A percentile compares a stretch with the other conserved stretches of the same genome.
Evolutionary conservation across 2,113 vertebrate genomes (phyloP).

Genomic region (Petrocephalus microphthalmus): DNA sequence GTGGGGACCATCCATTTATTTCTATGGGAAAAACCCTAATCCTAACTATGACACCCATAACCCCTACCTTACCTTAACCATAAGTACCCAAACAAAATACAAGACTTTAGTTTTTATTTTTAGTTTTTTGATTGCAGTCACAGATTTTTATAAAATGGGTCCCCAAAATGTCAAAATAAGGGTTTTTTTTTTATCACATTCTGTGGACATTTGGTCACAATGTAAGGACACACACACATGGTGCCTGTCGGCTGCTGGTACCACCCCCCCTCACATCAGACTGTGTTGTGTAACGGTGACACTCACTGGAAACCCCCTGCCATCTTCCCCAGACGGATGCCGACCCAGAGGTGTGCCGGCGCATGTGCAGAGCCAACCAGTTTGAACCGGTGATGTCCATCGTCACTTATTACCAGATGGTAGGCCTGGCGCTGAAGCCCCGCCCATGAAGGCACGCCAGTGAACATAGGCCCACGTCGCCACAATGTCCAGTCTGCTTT

Average conservation of each 20-base stretch:
- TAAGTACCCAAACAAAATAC: not conserved
- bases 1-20: not conserved
- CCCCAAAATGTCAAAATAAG: too few species aligned
- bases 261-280: not conserved
- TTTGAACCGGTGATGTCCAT: conserved; percentile 84
- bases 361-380: conserved; percentile 85
- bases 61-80: not conserved
- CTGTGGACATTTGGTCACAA: not conserved
- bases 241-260: not conserved
- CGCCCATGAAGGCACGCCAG: not conserved
- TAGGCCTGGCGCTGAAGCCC: conserved; percentile 42
- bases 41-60: too few species aligned
- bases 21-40: too few species aligned
- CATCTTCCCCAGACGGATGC: conserved; percentile 79
- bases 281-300: not conserved
- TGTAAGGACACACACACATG: not conserved
- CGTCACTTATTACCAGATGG: conserved; percentile 97
- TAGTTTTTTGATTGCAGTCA: not conserved
- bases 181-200: not conserved
- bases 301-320: not conserved
- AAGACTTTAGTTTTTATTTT: not conserved
- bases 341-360: conserved; percentile 93
- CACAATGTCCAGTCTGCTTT: not conserved
- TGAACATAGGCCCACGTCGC: not conserved
- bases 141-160: not conserved